phyloP scores from a whole-genome alignment of 2,888 invertebrate genomes.

The Hydrotaea diabolus region DNA sequence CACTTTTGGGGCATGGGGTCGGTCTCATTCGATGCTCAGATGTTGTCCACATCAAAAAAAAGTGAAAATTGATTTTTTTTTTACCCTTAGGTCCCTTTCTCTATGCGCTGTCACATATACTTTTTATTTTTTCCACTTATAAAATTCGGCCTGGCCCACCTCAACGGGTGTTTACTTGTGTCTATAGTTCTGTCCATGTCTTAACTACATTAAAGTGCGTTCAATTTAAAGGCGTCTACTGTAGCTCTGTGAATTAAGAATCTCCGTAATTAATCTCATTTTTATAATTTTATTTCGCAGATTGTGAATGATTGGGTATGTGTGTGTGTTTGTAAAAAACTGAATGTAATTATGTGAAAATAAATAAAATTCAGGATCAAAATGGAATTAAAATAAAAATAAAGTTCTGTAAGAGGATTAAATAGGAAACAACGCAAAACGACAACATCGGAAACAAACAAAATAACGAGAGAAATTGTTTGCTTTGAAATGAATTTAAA shows the following conservation, averaged over 20 bases:
- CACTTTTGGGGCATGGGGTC: too few species aligned
- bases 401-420: neutral
- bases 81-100: too few species aligned
- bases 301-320: neutral
- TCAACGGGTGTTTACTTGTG: too few species aligned
- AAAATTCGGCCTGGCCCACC: too few species aligned
- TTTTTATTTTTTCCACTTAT: too few species aligned
- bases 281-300: too few species aligned
- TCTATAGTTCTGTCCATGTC: too few species aligned
- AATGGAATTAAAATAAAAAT: neutral
- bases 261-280: neutral
- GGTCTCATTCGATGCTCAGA: too few species aligned
- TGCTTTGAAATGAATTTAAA: neutral
- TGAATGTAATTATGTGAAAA: slow-evolving; percentile 4
- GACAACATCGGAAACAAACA: neutral
- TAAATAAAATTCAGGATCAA: neutral
- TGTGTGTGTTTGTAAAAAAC: neutral
- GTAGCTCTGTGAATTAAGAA: neutral
- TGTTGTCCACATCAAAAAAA: too few species aligned
- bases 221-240: neutral
- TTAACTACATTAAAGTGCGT: neutral
- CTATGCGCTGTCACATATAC: too few species aligned
- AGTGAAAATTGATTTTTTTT: too few species aligned
- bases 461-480: neutral
- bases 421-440: neutral